Base-by-base conservation (phyloP, 2,113 vertebrate genomes). In the Sula dactylatra region DNA sequence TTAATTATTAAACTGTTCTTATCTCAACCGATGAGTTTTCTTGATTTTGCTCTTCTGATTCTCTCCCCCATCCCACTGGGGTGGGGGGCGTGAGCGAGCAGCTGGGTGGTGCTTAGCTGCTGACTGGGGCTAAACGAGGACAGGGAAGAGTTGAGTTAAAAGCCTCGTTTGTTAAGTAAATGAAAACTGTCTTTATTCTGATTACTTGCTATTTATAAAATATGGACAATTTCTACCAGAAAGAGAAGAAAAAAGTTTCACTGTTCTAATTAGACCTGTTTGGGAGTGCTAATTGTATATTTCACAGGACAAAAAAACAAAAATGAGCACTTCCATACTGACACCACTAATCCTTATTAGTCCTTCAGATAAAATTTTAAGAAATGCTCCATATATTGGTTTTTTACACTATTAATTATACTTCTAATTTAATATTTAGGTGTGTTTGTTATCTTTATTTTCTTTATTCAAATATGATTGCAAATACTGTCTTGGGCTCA, bases 111-210 rank as follows among this genome's bases (percentile, higher is more conserved):
- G 44, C 44, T 44, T 44, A 16, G 44, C 16, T 44, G 44, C 44
- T 44, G 44, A 44, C 44, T 44, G 44, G 44, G 16, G 44, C 44
- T 44, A 44, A 44, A 44, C 44, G 15, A 44, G 7, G 44, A 44
- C 44, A 86, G 65, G 56, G 59, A 52, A 83, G 93, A 89, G 72
- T 77, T 77, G 45, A 59, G 42, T 86, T 91, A 82, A 92, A 92
- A 93, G 52, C 84, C 55, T 91, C 62, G 90, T 95, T 96, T 95
- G 79, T 97, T 91, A 92, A 93, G 49, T 71, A 83, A 86, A 91
- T 50, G 89, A 94, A 96, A 95, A 92, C 88, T 85, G 78, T 94
- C 94, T 95, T 93, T 95, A 81, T 93, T 96, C 78, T 95, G 82
- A 93, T 93, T 3, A 8, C 61, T 95, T 62, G 34, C 64, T 93